Conservation (phyloP, 1,140 invertebrate species). For the Telenomus remus region DNA sequence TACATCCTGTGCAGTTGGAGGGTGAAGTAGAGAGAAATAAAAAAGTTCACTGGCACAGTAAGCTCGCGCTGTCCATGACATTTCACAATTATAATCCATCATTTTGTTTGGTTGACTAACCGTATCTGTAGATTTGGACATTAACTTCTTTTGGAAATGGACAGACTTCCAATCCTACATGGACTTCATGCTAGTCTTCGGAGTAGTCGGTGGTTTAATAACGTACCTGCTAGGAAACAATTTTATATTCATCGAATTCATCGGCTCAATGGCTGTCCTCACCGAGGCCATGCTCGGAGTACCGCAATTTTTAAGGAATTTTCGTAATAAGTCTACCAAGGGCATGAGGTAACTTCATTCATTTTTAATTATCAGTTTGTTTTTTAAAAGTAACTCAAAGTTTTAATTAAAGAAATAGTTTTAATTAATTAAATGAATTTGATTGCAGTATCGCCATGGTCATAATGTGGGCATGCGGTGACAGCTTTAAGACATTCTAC, state of each 20-base stretch:
- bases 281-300: conserved; percentile 97
- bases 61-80: conserved; percentile 23
- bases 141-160: conserved; percentile 98
- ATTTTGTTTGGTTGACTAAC: conserved; percentile 54
- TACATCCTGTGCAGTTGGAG: conserved; percentile 3
- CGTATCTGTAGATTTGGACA: conserved; percentile 86
- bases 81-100: conserved; percentile 49
- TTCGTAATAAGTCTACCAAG: conserved; percentile 90
- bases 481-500: conserved; percentile 98
- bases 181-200: conserved; percentile 93
- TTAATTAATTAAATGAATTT: too few relatives aligned
- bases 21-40: conserved; percentile 20
- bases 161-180: conserved; percentile 98
- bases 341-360: conserved; percentile 95
- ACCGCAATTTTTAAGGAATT: conserved; percentile 94
- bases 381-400: too few relatives aligned
- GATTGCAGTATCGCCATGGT: conserved; percentile 91
- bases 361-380: not conserved
- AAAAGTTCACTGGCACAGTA: conserved; percentile 34
- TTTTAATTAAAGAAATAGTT: too few relatives aligned
- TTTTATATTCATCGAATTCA: conserved; percentile 87
- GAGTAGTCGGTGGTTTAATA: conserved; percentile 85
- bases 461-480: conserved; percentile 95
- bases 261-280: conserved; percentile 96
- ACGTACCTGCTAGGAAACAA: conserved; percentile 92